These are phyloP conservation scores for Agonopterix arenella DNA, from an alignment of 2,888 invertebrate genomes.

Conservation along the genomic window DNA sequence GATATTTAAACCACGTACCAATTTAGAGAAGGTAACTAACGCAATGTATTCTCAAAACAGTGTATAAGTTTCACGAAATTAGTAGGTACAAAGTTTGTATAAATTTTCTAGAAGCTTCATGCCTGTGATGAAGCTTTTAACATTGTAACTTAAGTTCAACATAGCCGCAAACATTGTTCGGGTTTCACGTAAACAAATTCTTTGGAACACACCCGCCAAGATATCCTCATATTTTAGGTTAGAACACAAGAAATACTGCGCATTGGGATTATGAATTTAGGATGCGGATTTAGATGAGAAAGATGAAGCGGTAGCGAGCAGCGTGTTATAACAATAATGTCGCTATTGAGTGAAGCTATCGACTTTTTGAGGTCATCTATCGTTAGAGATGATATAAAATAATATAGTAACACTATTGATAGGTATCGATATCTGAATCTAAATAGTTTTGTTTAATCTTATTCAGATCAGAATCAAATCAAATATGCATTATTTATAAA, in stretches of 20 bases:
- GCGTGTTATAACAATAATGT: too few relatives aligned
- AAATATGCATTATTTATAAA: too few relatives aligned
- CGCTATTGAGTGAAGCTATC: too few relatives aligned
- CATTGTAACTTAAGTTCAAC: not conserved
- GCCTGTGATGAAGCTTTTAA: slow-evolving; percentile 1
- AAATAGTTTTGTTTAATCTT: too few relatives aligned
- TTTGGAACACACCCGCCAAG: slow-evolving; percentile 15
- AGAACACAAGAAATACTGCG: slow-evolving; percentile 21
- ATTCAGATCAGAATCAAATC: too few relatives aligned
- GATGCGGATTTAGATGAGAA: not conserved
- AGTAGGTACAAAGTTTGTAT: not conserved
- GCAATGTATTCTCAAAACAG: not conserved
- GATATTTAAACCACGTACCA: too few relatives aligned
- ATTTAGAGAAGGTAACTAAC: too few relatives aligned
- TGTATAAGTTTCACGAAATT: not conserved
- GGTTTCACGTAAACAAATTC: slow-evolving; percentile 19
- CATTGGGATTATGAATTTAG: slow-evolving; percentile 12
- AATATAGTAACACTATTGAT: too few relatives aligned
- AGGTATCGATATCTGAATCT: too few relatives aligned
- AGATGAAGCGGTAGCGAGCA: too few relatives aligned
- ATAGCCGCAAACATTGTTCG: slow-evolving; percentile 11
- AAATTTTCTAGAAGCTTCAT: slow-evolving; percentile 2
- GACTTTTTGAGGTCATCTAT: too few relatives aligned
- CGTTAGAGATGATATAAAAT: too few relatives aligned
- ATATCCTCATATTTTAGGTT: slow-evolving; percentile 27